Evolutionary conservation across 2,113 vertebrate species (phyloP).

Genomic region (Eolophus roseicapilla): DNA sequence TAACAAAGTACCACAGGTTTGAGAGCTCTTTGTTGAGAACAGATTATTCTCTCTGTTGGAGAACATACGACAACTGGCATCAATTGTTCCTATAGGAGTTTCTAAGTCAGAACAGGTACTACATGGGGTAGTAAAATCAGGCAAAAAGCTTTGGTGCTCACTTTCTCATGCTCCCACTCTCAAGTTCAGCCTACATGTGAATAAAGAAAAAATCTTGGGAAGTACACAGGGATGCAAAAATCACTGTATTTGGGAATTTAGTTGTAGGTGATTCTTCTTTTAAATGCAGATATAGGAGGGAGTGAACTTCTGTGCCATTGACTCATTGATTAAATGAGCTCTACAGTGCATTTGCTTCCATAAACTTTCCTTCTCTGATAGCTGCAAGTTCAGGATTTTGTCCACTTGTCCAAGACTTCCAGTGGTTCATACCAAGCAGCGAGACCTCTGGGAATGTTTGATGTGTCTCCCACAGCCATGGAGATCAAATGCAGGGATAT

Average conservation of each 20-base stretch:
- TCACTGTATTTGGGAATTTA: rapidly evolving
- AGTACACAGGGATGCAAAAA: neutral
- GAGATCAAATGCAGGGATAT: rapidly evolving
- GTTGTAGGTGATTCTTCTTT: neutral
- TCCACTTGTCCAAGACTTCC: neutral
- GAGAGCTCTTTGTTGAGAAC: neutral
- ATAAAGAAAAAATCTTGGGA: neutral
- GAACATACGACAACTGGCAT: neutral
- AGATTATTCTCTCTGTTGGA: neutral
- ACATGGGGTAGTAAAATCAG: neutral
- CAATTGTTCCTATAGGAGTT: neutral
- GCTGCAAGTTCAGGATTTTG: neutral
- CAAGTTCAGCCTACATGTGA: neutral
- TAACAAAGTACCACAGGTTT: neutral
- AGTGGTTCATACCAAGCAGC: neutral
- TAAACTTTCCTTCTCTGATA: neutral
- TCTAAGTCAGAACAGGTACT: neutral
- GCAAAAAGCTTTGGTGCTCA: neutral
- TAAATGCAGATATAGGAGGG: neutral
- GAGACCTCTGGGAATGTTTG: neutral
- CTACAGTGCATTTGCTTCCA: neutral
- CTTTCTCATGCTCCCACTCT: neutral
- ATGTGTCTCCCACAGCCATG: neutral
- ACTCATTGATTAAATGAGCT: neutral
- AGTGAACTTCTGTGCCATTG: neutral